Base-by-base conservation (phyloP, 2,113 vertebrate species). In the Orcinus orca region DNA sequence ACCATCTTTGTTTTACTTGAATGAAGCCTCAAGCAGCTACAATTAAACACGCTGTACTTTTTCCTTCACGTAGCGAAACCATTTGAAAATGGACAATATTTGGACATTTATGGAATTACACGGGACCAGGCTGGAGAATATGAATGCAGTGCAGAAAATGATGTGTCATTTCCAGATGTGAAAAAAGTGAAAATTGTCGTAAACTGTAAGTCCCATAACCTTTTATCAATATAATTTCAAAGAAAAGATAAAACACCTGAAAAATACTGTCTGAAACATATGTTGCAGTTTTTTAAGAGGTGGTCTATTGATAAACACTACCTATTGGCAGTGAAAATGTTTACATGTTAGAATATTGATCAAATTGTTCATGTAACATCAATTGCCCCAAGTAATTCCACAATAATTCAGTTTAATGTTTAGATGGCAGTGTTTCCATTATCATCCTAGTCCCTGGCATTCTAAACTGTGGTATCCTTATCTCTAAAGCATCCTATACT, bases 71-170 rank as follows among this genome's bases (percentile, higher is more conserved):
- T 98, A 99, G 99, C 99, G 95, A 99, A 99, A 98, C 99, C 99
- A 93, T 99, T 99, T 96, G 99, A 99, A 98, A 99, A 98, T 0
- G 99, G 99, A 10, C 99, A 99, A 97, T 99, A 99, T 98, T 99
- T 99, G 98, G 99, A 99, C 98, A 99, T 99, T 98, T 99, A 99
- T 0, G 98, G 99, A 21, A 99, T 99, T 93, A 99, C 99, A 18
- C 99, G 99, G 81, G 99, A 99, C 99, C 99, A 99, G 97, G 99
- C 99, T 33, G 99, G 99, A 70, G 99, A 99, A 77, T 99, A 99
- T 1, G 99, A 99, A 95, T 99, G 99, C 98, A 99, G 99, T 0
- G 99, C 99, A 1, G 98, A 99, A 93, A 99, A 99, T 3, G 99
- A 99, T 23, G 99, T 99, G 87, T 99, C 99, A 0, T 99, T 99